Evolutionary conservation across 2,113 vertebrate species (phyloP), one percentile per base, ranked within the genome.

Genomic region (Xenopus borealis): DNA sequence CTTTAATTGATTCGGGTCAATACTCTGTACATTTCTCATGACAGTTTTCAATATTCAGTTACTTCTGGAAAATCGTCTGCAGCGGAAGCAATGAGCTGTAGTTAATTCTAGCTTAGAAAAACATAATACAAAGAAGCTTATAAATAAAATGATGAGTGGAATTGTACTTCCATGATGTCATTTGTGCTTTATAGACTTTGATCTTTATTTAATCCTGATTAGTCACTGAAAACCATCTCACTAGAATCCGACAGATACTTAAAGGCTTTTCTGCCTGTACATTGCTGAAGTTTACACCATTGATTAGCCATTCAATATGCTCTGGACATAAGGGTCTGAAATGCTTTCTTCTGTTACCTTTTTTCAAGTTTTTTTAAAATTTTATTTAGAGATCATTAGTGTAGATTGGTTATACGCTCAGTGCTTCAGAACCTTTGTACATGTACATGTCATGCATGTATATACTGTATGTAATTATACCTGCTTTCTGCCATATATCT

Each of bases 1-100:
- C 78, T 86, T 73, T 85, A 83, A 85, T 79, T 81, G 82, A 82
- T 70, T 82, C 71, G 80, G 80, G 83, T 82, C 82, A 88, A 83
- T 74, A 79, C 79, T 81, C 73, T 40, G 78, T 66, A 78, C 74
- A 83, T 81, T 82, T 86, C 85, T 82, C 80, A 82, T 78, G 84
- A 62, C 50, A 79, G 62, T 83, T 82, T 78, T 82, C 1, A 77
- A 83, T 86, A 84, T 82, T 72, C 53, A 79, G 47, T 78, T 82
- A 80, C 81, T 72, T 80, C 57, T 78, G 67, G 83, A 81, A 85
- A 81, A 83, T 82, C 67, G 63, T 75, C 73, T 79, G 69, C 75
- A 58, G 79, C 72, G 75, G 78, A 83, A 80, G 79, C 81, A 83
- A 66, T 71, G 63, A 46, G 78, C 44, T 81, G 45, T 58, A 81